Percentiles rank a stretch among this genome's conserved stretches.
Conservation (phyloP, 2,797 vertebrate species). For the Pachyuromys duprasi region DNA sequence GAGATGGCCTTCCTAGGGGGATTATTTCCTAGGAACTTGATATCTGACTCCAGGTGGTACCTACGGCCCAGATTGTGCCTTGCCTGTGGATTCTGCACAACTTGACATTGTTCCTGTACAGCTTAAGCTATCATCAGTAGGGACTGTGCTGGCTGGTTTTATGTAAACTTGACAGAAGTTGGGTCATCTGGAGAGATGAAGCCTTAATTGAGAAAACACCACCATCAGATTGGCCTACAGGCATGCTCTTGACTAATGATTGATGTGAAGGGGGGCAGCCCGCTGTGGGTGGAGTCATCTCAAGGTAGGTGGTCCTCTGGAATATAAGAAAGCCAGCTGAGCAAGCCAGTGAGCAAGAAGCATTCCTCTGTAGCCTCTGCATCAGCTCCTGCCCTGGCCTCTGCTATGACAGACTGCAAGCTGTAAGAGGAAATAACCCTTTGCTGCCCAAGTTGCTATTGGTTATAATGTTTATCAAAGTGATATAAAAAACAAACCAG, state of each 20-base stretch:
- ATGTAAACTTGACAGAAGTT: background rate
- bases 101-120: background rate
- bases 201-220: background rate
- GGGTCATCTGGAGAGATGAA: background rate
- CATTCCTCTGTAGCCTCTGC: background rate
- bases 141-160: background rate
- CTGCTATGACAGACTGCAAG: background rate
- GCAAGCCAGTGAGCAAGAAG: background rate
- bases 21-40: background rate
- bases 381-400: background rate
- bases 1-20: too few relatives aligned
- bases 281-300: background rate
- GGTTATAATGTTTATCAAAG: background rate
- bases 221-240: background rate
- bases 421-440: background rate
- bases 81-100: background rate
- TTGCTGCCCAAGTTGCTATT: background rate
- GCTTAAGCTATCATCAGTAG: background rate
- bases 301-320: background rate
- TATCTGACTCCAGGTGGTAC: background rate
- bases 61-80: background rate
- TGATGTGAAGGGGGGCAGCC: background rate
- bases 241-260: background rate
- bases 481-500: background rate
- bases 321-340: background rate